Conservation (phyloP, 2,797 vertebrate species). For the Sardinella longiceps region DNA sequence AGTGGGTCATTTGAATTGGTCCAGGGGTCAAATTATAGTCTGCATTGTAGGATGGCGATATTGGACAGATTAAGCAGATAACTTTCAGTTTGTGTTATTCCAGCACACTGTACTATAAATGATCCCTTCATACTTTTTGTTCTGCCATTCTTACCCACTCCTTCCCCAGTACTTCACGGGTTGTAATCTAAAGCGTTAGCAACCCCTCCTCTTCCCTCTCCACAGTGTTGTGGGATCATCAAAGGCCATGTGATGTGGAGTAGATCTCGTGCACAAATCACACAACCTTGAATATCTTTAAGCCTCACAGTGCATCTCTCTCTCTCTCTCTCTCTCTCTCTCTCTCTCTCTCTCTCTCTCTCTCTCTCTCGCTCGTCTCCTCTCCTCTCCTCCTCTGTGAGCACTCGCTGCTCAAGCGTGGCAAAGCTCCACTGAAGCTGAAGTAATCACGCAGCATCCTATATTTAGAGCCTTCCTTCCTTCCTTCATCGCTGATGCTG, state of each 20-base stretch:
- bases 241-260: slow-evolving; percentile 23
- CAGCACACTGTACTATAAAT: too few relatives aligned
- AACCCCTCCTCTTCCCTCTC: slow-evolving; percentile 1
- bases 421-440: slow-evolving; percentile 70
- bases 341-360: neutral
- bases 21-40: too few relatives aligned
- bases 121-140: too few relatives aligned
- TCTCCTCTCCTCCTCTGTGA: slow-evolving; percentile 23
- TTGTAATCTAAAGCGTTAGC: too few relatives aligned
- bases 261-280: slow-evolving; percentile 21
- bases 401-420: slow-evolving; percentile 54
- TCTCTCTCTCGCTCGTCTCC: neutral
- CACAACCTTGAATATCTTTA: slow-evolving; percentile 31
- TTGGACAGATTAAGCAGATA: too few relatives aligned
- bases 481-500: slow-evolving; percentile 63
- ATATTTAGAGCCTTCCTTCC: slow-evolving; percentile 66
- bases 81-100: too few relatives aligned
- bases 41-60: too few relatives aligned
- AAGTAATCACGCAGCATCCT: slow-evolving; percentile 68
- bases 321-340: slow-evolving; percentile 13
- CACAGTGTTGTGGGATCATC: slow-evolving; percentile 11
- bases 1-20: too few relatives aligned
- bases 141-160: too few relatives aligned
- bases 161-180: too few relatives aligned
- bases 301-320: slow-evolving; percentile 36